Evolutionary conservation across 2,113 vertebrate species (phyloP).

Genomic region (Trichechus manatus): DNA sequence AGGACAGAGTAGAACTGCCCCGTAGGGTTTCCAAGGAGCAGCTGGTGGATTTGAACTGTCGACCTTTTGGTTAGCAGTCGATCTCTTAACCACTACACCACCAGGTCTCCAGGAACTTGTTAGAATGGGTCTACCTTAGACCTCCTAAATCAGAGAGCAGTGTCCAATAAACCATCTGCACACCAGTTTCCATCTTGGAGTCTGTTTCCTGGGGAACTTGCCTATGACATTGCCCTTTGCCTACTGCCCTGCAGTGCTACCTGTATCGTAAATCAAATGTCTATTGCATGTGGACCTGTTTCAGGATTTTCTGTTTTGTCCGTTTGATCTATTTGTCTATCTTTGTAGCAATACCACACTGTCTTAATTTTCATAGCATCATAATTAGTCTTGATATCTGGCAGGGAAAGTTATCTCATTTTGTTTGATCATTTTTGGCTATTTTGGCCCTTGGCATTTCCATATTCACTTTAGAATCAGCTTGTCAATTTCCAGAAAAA

Average conservation of each 20-base stretch:
- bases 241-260: not conserved
- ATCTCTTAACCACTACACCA: too few relatives aligned
- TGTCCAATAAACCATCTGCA: not conserved
- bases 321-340: not conserved
- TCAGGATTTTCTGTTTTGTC: not conserved
- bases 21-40: too few relatives aligned
- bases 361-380: not conserved
- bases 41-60: too few relatives aligned
- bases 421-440: not conserved
- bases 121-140: not conserved
- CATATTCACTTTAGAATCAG: constrained; percentile 20
- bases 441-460: not conserved
- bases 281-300: not conserved
- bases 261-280: not conserved
- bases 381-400: not conserved
- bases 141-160: not conserved
- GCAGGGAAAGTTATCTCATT: not conserved
- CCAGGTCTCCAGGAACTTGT: not conserved
- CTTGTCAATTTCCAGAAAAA: not conserved
- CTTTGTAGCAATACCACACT: not conserved
- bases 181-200: not conserved
- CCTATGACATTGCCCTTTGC: not conserved
- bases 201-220: not conserved
- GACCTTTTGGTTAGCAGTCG: too few relatives aligned
- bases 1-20: too few relatives aligned